Evolutionary conservation across 2,113 vertebrate genomes (phyloP).

Genomic region (Ia io): DNA sequence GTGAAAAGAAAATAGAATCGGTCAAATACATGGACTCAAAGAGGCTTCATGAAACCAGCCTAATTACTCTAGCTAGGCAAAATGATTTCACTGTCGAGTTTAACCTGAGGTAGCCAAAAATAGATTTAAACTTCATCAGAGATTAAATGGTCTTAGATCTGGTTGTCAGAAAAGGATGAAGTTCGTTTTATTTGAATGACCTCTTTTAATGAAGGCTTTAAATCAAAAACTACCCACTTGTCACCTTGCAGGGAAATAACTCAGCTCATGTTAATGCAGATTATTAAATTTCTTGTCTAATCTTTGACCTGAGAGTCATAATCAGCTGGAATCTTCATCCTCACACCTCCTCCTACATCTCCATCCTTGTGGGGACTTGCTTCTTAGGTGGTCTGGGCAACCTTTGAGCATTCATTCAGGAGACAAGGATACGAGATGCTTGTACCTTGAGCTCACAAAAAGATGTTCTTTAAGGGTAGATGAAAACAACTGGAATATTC

Average conservation of each 20-base stretch:
- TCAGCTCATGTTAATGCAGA: not conserved
- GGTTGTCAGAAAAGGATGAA: constrained; percentile 32
- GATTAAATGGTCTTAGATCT: not conserved
- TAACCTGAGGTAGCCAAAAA: not conserved
- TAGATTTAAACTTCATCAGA: not conserved
- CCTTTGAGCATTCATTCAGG: not conserved
- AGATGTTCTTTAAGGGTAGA: not conserved
- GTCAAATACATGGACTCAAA: not conserved
- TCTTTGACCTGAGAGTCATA: not conserved
- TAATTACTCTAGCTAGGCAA: not conserved
- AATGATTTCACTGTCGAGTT: not conserved
- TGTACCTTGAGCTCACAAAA: not conserved
- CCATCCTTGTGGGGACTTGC: not conserved
- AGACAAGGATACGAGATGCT: not conserved
- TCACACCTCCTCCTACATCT: not conserved
- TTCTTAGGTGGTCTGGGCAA: not conserved
- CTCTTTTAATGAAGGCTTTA: constrained; percentile 50
- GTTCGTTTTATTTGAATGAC: constrained; percentile 33
- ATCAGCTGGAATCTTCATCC: not conserved
- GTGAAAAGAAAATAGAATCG: not conserved
- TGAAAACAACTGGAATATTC: not conserved
- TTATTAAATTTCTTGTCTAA: not conserved
- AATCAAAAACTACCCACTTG: not conserved
- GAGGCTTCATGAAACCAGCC: not conserved
- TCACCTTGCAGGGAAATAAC: not conserved